These are phyloP conservation scores for Rhingia rostrata DNA, from an alignment of 2,888 invertebrate species.

Conservation along the genomic window DNA sequence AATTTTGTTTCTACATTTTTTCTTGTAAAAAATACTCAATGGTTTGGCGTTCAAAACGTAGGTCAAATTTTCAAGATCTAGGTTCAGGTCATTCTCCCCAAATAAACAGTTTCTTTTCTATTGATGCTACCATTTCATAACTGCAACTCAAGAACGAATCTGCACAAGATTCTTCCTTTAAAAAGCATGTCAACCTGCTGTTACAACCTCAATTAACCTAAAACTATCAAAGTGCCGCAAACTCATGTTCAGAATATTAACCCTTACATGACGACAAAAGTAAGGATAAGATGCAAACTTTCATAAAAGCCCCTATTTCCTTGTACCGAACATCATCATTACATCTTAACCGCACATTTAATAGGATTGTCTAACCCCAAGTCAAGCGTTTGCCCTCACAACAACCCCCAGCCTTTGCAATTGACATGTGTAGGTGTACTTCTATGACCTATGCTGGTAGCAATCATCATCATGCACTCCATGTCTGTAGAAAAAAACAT, in stretches of 20 bases:
- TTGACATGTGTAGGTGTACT: background rate
- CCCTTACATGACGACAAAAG: background rate
- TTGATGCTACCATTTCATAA: too few species aligned
- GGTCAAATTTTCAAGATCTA: too few species aligned
- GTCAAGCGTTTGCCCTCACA: background rate
- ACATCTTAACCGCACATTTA: background rate
- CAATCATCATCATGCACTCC: conserved; percentile 4
- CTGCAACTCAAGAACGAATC: too few species aligned
- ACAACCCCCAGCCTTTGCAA: background rate
- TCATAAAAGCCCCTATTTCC: background rate
- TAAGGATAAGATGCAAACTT: background rate
- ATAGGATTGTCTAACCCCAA: conserved; percentile 2
- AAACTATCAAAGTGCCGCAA: background rate
- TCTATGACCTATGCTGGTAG: background rate
- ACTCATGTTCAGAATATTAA: background rate
- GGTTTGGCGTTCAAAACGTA: too few species aligned
- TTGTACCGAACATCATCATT: background rate
- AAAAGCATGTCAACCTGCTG: too few species aligned
- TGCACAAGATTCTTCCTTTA: too few species aligned
- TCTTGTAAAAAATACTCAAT: too few species aligned
- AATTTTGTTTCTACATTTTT: too few species aligned
- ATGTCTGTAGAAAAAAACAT: background rate
- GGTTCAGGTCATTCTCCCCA: too few species aligned
- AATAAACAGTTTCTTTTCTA: too few species aligned
- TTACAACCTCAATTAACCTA: too few species aligned